Conservation (phyloP, 2,888 invertebrate species). For the Pseudolycoriella hygida region DNA sequence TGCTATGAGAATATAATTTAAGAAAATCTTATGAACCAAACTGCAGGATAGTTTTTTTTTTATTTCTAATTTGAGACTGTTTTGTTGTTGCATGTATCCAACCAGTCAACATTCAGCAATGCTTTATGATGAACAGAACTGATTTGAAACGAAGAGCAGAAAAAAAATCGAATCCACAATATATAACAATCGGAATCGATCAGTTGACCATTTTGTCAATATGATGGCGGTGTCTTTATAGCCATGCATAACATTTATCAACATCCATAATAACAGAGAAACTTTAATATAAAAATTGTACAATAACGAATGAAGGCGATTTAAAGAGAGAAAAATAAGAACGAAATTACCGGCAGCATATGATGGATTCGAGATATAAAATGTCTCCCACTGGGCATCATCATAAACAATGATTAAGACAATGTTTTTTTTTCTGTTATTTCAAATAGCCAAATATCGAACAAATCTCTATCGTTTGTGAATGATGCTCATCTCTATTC, state of each 20-base stretch:
- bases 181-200: not conserved
- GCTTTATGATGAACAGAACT: too few relatives aligned
- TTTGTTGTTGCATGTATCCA: not conserved
- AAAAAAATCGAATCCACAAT: not conserved
- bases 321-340: not conserved
- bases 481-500: too few relatives aligned
- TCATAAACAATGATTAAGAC: conserved; percentile 1
- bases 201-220: not conserved
- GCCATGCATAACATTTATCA: not conserved
- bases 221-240: not conserved
- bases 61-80: not conserved
- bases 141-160: too few relatives aligned
- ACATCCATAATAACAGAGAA: not conserved
- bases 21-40: not conserved
- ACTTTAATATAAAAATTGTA: not conserved
- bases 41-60: not conserved
- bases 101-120: not conserved
- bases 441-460: too few relatives aligned
- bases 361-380: not conserved
- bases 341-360: not conserved
- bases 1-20: not conserved
- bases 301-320: too few relatives aligned
- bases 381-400: not conserved
- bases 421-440: not conserved
- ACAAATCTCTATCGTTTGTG: too few relatives aligned